Base-by-base conservation (phyloP, 37 sponge, comb jelly and placozoan species). In the Bolinopsis microptera region DNA sequence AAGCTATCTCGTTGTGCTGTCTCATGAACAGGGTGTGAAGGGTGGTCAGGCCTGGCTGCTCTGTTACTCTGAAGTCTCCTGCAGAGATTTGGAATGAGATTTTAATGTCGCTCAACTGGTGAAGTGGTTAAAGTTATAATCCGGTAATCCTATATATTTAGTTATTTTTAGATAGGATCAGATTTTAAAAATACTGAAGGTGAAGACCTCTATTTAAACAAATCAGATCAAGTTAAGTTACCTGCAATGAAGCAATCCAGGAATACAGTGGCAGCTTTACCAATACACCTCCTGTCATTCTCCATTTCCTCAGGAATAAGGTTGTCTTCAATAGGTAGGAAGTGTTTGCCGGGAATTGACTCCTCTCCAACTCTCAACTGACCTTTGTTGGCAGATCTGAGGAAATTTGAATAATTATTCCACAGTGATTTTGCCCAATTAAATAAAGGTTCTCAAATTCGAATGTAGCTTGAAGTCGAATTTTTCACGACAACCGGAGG, bases 281-380 rank as follows among this genome's bases (percentile, higher is more conserved):
- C 82, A 13, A 80, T 80, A 80, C 82, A 80, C 37, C 82, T 35
- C 39, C 69, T 38, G 1, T 90, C 28, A 26, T 67, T 67, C 69
- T 67, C 92, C 92, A 61, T 1, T 67, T 61, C 68, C 25, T 69
- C 74, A 67, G 92, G 69, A 40, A 92, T 68, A 0, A 92, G 76
- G 69, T 93, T 22, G 38, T 76, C 90, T 76, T 95, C 95, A 83
- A 93, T 94, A 1, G 95, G 95, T 9, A 96, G 95, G 38, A 94
- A 76, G 28, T 69, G 69, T 38, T 93, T 94, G 0, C 94, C 95
- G 18, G 95, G 86, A 8, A 36, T 83, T 0, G n/a, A 37, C 23
- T 83, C 92, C 34, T 40, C 34, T 0, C 95, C 94, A 5, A 61
- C 39, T 69, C 27, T 41, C 25, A 94, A 90, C 77, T 30, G 72